Evolutionary conservation across 2,888 invertebrate species (phyloP).

Genomic region (Pterostichus madidus): DNA sequence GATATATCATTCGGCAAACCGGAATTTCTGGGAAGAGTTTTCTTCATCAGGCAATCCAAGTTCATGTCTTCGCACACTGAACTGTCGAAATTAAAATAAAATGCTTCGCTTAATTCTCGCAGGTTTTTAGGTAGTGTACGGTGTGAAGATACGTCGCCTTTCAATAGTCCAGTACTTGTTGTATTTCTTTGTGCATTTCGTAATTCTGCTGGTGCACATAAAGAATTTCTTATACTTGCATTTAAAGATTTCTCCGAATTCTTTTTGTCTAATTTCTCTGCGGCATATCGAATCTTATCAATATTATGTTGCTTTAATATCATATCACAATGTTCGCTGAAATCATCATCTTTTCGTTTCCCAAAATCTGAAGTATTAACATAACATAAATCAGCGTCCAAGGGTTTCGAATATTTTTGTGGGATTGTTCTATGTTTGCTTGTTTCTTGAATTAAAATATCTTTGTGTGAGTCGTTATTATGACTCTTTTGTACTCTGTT

Average conservation of each 20-base stretch:
- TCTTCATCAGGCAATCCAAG: conserved; percentile 59
- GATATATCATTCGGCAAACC: conserved; percentile 34
- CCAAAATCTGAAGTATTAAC: conserved; percentile 57
- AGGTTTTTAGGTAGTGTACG: conserved; percentile 73
- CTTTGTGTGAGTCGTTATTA: conserved; percentile 46
- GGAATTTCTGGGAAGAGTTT: conserved; percentile 43
- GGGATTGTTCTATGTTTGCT: conserved; percentile 64
- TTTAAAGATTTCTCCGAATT: conserved; percentile 50
- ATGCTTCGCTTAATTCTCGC: conserved; percentile 71
- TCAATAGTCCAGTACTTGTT: conserved; percentile 15
- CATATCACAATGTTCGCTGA: conserved; percentile 61
- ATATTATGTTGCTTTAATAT: conserved; percentile 61
- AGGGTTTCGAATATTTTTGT: conserved; percentile 54
- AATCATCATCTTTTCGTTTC: conserved; percentile 59
- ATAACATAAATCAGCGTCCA: conserved; percentile 58
- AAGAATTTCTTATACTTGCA: conserved; percentile 49
- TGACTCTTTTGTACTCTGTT: conserved; percentile 30
- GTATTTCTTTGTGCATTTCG: conserved; percentile 30
- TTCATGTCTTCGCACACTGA: conserved; percentile 54
- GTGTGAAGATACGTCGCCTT: conserved; percentile 69
- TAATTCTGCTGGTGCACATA: conserved; percentile 55
- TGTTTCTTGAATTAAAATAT: conserved; percentile 37
- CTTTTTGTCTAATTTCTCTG: conserved; percentile 60
- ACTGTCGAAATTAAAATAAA: conserved; percentile 69
- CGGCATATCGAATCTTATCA: conserved; percentile 60